Conservation (phyloP, 2,797 vertebrate species). For the Anas capensis region DNA sequence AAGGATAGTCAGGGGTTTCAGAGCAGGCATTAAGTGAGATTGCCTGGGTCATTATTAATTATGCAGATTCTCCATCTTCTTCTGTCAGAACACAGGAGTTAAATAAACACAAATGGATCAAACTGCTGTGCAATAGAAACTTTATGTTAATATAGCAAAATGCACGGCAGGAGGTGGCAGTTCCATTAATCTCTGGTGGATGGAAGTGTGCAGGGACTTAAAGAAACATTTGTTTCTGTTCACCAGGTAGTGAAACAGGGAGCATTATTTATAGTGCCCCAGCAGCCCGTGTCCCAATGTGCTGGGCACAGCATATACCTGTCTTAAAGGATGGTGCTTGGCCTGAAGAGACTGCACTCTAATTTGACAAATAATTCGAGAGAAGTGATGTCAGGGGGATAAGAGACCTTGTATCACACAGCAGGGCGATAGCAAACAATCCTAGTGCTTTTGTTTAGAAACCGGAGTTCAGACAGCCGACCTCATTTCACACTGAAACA, state of each 20-base stretch:
- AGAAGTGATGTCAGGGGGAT: neutral
- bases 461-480: accelerated
- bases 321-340: neutral
- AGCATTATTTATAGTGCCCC: neutral
- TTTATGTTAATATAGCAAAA: constrained; percentile 55
- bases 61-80: constrained; percentile 81
- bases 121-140: constrained; percentile 67
- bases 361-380: neutral
- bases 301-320: neutral
- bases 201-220: neutral
- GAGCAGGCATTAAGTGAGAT: constrained; percentile 77
- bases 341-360: neutral
- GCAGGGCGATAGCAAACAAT: accelerated
- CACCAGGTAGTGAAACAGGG: neutral
- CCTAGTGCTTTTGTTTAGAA: neutral
- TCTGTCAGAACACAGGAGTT: constrained; percentile 74
- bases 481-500: neutral
- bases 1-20: constrained; percentile 73
- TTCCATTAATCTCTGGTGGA: constrained; percentile 44
- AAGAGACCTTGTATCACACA: neutral
- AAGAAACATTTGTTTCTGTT: neutral
- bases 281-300: neutral
- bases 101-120: constrained; percentile 82
- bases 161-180: constrained; percentile 26
- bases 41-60: constrained; percentile 82